Base-by-base conservation (phyloP, 2,797 vertebrate genomes). In the Thaleichthys pacificus region DNA sequence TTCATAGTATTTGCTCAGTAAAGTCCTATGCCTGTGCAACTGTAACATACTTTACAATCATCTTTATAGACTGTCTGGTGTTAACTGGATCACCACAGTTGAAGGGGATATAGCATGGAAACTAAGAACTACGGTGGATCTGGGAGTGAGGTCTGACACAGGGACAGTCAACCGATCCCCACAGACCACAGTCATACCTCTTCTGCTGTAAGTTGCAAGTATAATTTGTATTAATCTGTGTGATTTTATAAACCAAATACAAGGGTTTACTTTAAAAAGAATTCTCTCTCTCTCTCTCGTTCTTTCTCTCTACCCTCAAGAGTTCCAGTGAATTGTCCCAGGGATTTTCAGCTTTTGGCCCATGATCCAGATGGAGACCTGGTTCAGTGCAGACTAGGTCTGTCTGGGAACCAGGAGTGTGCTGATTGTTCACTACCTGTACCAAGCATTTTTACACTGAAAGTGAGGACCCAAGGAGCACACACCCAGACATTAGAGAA, bases 71-170 rank as follows among this genome's bases (percentile, higher is more conserved):
- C 51, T 7, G 19, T 56, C 0, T 17, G 0, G 1, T 3, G 15
- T 4, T 6, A 1, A 2, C 51, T 56, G 51, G 51, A 56, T 56
- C 51, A n/a, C 17, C 51, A 56, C 17, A 1, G 51, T 6, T 56
- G 51, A n/a, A n/a, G n/a, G 51, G 1, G 51, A 19, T 56, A 56
- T n/a, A 17, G 2, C 0, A 5, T 56, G 51, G 51, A 56, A 1
- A 56, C 19, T 19, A 58, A 60, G 54, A 28, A 35, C 54, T 12
- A 35, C 22, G 3, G 56, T 61, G 21, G 14, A 69, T 11, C 56
- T 60, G 11, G 56, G 61, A 28, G 30, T 63, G 12, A 63, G 61
- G 32, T 63, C 61, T 63, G 61, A 63, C 32, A 63, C 61, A 30
- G 61, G 60, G 60, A 61, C 4, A 28, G 26, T 30, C 32, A 63